Conservation (phyloP, 2,888 invertebrate species). For the Blastobasis lacticolella region DNA sequence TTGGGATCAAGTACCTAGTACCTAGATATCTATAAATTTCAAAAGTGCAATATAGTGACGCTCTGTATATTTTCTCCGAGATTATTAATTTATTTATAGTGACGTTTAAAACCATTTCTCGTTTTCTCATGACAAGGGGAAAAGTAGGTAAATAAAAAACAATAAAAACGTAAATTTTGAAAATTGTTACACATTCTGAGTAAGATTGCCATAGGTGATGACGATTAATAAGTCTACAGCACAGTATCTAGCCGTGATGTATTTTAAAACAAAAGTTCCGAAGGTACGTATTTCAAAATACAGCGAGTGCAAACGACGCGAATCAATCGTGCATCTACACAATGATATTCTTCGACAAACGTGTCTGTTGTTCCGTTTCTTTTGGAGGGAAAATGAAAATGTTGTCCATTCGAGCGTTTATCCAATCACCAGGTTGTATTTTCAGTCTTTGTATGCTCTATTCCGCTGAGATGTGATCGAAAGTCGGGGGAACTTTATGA, state of each 20-base stretch:
- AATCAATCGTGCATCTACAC: neutral
- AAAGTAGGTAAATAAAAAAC: too few species aligned
- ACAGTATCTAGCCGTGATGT: too few species aligned
- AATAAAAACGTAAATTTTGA: too few species aligned
- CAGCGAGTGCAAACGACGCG: neutral
- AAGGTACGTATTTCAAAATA: neutral
- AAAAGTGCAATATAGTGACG: too few species aligned
- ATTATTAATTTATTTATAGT: too few species aligned
- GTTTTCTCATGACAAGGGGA: too few species aligned
- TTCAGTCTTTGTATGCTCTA: slow-evolving; percentile 1
- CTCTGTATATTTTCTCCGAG: too few species aligned
- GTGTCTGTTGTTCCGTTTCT: neutral
- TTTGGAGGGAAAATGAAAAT: slow-evolving; percentile 40
- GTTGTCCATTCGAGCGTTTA: slow-evolving; percentile 35
- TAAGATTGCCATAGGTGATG: neutral
- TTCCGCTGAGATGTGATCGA: slow-evolving; percentile 7
- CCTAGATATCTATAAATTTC: too few species aligned
- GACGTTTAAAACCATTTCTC: too few species aligned
- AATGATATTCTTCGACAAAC: too few species aligned
- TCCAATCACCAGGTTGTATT: slow-evolving; percentile 30
- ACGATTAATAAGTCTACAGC: neutral
- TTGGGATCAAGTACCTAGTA: too few species aligned
- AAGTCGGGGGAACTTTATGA: slow-evolving; percentile 4
- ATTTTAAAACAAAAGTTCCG: neutral
- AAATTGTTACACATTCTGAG: too few species aligned